Evolutionary conservation across 1,140 invertebrate species (phyloP), one percentile per base, ranked within the genome.

Genomic region (Rhyacophila brunnea): DNA sequence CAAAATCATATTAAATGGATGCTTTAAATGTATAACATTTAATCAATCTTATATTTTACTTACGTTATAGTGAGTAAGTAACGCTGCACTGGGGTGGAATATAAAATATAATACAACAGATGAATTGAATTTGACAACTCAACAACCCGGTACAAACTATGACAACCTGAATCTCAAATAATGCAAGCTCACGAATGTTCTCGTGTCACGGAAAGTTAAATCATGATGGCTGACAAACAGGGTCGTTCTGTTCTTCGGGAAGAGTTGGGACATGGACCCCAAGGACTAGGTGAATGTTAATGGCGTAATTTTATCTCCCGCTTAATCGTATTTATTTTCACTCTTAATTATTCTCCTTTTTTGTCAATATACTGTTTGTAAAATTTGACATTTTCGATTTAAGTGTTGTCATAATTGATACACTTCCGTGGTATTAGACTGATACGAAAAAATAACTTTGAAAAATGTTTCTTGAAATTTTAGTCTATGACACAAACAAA

Each of bases 231-330:
- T 47, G 23, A 49, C 5, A 28, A 43, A 32, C 19, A 18, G 38
- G 40, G 47, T 44, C 9, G 17, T 20, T 57, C 49, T 14, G 60
- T 62, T 17, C 51, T 54, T 18, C 15, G 40, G 10, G 32, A 32
- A 11, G 34, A 54, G 32, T 19, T 58, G 23, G 42, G 72, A 2
- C 75, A 71, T 23, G 83, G 83, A 7, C 83, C 83, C 23, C 74
- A 79, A 56, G 81, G 81, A 14, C 64, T 85, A 67, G 83, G 83
- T 85, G 74, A 56, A 42, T 15, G 9, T 9, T 28, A 28, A 28
- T 5, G 9, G 9, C 23, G 9, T 5, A 28, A 28, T 28, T n/a
- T 28, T 9, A 28, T 28, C 23, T 9, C n/a, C n/a, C n/a, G n/a
- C n/a, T n/a, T n/a, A n/a, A n/a, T n/a, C n/a, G n/a, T n/a, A n/a